Percentiles rank a stretch among this genome's conserved stretches.
Evolutionary conservation across 2,888 invertebrate species (phyloP).

Genomic region (Tetheella fluctuosa): DNA sequence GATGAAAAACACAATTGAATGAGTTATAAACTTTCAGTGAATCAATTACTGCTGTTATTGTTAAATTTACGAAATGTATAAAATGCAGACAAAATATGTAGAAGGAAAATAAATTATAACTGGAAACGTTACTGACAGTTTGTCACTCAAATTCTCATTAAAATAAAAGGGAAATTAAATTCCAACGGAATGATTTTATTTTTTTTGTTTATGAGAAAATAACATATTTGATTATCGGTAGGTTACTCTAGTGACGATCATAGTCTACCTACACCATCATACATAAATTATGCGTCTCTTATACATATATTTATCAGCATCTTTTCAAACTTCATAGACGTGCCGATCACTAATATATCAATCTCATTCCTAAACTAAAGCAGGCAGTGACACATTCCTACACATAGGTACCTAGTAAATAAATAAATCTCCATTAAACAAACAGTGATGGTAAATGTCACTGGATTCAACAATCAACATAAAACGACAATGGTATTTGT

Average conservation of each 20-base stretch:
- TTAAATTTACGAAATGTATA: neutral
- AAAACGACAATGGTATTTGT: neutral
- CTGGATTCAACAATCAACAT: neutral
- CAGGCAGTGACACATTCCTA: neutral
- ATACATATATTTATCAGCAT: too few species aligned
- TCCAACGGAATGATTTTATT: too few species aligned
- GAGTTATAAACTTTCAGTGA: conserved; percentile 2
- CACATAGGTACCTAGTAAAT: neutral
- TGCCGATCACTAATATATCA: neutral
- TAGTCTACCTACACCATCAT: too few species aligned
- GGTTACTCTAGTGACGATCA: too few species aligned
- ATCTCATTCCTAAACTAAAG: neutral
- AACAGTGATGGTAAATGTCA: too few species aligned
- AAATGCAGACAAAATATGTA: neutral
- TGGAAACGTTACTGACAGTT: neutral
- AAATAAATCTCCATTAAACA: neutral
- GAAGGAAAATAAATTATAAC: neutral
- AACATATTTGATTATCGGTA: too few species aligned
- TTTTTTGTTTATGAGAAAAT: too few species aligned
- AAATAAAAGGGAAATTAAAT: too few species aligned
- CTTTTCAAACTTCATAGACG: too few species aligned
- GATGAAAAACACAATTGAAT: conserved; percentile 9
- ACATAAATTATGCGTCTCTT: too few species aligned
- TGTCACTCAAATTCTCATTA: neutral
- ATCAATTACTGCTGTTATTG: neutral